phyloP scores from a whole-genome alignment of 2,888 invertebrate species.

The Brachyptera putata region DNA sequence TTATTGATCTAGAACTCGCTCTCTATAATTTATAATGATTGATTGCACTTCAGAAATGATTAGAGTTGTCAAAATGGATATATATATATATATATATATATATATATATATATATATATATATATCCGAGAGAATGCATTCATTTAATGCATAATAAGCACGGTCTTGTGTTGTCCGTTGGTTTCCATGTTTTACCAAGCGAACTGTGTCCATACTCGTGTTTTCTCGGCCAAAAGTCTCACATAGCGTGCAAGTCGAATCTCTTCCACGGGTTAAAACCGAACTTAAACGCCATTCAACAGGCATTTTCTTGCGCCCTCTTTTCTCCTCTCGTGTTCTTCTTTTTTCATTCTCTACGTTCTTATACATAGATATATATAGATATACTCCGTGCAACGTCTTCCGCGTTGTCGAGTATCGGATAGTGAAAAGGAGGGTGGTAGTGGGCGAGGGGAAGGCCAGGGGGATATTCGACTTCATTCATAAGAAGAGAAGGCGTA shows the following conservation, averaged over 20 bases:
- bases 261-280: constrained; percentile 3
- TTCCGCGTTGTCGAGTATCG: constrained; percentile 27
- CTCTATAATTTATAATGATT: constrained; percentile 10
- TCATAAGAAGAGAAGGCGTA: constrained; percentile 28
- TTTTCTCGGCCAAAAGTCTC: too few species aligned
- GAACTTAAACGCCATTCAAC: constrained; percentile 26
- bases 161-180: too few species aligned
- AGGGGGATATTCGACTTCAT: constrained; percentile 22
- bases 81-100: too few species aligned
- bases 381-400: constrained; percentile 21
- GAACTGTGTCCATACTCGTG: too few species aligned
- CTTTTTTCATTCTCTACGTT: constrained; percentile 20
- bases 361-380: too few species aligned
- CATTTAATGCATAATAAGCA: too few species aligned
- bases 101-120: too few species aligned
- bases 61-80: constrained; percentile 7
- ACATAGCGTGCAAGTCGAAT: background rate
- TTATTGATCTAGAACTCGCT: constrained; percentile 1
- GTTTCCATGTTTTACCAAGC: too few species aligned
- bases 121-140: too few species aligned
- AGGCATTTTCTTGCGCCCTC: constrained; percentile 20
- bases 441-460: background rate
- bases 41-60: background rate
- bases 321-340: constrained; percentile 14
- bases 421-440: constrained; percentile 10